Evolutionary conservation across 2,888 invertebrate species (phyloP).

Genomic region (Lasioglossum pauxillum): DNA sequence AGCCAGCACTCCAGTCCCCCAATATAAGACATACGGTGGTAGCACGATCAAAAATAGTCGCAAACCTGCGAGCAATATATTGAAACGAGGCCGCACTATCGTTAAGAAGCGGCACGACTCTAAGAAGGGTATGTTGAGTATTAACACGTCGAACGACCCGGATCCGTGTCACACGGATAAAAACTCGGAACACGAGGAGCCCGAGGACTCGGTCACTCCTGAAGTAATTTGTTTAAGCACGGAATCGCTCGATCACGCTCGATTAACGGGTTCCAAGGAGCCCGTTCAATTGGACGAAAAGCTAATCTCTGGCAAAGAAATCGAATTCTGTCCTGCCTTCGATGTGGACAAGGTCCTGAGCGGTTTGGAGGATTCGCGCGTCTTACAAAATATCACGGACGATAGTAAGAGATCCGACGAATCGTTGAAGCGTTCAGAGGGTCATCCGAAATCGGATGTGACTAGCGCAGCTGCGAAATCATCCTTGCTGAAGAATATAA

Average conservation of each 20-base stretch:
- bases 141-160: conserved; percentile 19
- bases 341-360: neutral
- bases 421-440: conserved; percentile 19
- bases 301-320: conserved; percentile 64
- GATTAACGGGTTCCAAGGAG: conserved; percentile 18
- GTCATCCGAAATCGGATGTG: conserved; percentile 69
- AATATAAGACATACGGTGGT: conserved; percentile 63
- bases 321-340: conserved; percentile 62
- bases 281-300: conserved; percentile 64
- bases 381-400: neutral
- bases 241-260: neutral
- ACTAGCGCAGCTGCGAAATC: conserved; percentile 52
- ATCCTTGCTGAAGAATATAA: conserved; percentile 71
- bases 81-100: conserved; percentile 81
- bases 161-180: conserved; percentile 9
- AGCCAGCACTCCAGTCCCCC: conserved; percentile 63
- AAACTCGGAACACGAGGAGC: neutral
- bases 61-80: conserved; percentile 74
- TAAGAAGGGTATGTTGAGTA: conserved; percentile 35
- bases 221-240: conserved; percentile 9
- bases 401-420: neutral
- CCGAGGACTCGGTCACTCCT: neutral
- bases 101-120: conserved; percentile 69
- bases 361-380: neutral
- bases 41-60: conserved; percentile 63